Evolutionary conservation across 2,113 vertebrate genomes (phyloP), one percentile per base, ranked within the genome.

Genomic region (Pomatorhinus ruficollis): DNA sequence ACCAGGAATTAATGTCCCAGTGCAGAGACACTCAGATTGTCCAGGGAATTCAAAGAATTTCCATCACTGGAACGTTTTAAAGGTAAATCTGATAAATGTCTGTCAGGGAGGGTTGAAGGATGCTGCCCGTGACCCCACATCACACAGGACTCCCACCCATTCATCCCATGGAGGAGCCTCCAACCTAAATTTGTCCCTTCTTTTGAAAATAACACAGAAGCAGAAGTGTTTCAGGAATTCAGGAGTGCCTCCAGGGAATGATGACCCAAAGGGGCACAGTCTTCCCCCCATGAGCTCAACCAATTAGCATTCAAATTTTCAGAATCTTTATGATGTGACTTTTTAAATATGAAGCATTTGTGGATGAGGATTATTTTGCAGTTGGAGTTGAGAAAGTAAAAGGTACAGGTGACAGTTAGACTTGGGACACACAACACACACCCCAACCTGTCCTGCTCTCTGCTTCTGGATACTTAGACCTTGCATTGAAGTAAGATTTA

Each of bases 391-490:
- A 57, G 35, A 52, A 49, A 23, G 16, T 0, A 1, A 39, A 16
- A 16, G 15, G 57, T 1, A 1, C 3, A 12, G 24, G 45, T 39
- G 87, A 31, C 24, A 24, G 9, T 1, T 9, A 9, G 9, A 28
- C 33, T 1, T 15, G 31, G 39, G 52, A 27, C 71, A 56, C 15
- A 3, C 0, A 0, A 25, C 60, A 18, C 10, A 68, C 27, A 5
- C 18, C 5, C 35, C 33, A 20, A 6, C 25, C 52, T 39, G 13
- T 3, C 40, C 81, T 44, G 21, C 44, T 53, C 39, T 35, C 64
- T 61, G 42, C 65, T 44, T 47, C 27, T 14, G 24, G 12, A 8
- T 28, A 16, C 6, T 57, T 5, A 61, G 12, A n/a, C n/a, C 35
- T 53, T 11, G 23, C 20, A 19, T 0, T 52, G 15, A 64, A 31